phyloP scores from a whole-genome alignment of 2,888 invertebrate genomes.

The Congeria kusceri region DNA sequence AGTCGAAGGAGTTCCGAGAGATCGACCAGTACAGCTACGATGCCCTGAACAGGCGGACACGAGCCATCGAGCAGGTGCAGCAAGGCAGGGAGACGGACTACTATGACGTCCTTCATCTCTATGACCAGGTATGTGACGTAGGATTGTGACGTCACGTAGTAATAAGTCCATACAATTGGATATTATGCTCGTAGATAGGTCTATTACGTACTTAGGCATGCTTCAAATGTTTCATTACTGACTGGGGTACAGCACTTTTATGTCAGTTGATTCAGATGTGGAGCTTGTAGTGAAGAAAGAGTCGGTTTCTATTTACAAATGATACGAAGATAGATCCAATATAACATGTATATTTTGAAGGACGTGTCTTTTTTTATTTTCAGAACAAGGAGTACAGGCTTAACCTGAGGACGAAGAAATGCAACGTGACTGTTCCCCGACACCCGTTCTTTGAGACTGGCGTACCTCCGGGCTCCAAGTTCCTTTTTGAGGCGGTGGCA shows the following conservation, averaged over 20 bases:
- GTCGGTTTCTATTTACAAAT: too few species aligned
- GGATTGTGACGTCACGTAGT: too few species aligned
- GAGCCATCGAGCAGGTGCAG: constrained; percentile 42
- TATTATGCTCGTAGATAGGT: too few species aligned
- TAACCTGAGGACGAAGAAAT: constrained; percentile 55
- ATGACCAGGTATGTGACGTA: constrained; percentile 27
- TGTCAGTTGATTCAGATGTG: too few species aligned
- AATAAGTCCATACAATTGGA: too few species aligned
- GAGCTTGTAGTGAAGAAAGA: too few species aligned
- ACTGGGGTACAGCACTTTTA: too few species aligned
- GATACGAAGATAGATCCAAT: too few species aligned
- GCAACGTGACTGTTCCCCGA: constrained; percentile 47
- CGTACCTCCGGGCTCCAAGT: constrained; percentile 52
- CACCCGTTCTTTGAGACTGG: constrained; percentile 48
- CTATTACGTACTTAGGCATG: too few species aligned
- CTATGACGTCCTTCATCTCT: constrained; percentile 46
- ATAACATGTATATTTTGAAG: too few species aligned
- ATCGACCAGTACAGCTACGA: constrained; percentile 47
- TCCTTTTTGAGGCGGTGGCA: constrained; percentile 63
- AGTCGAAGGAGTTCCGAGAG: constrained; percentile 24
- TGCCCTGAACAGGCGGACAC: constrained; percentile 28
- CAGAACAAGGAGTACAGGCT: constrained; percentile 60
- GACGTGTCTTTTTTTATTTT: too few species aligned
- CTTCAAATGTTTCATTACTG: too few species aligned
- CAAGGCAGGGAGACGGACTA: constrained; percentile 41